A percentile compares a stretch with the other conserved stretches of the same genome.
phyloP scores from a whole-genome alignment of 1,140 invertebrate species.

The Panagrolaimus sp. region DNA sequence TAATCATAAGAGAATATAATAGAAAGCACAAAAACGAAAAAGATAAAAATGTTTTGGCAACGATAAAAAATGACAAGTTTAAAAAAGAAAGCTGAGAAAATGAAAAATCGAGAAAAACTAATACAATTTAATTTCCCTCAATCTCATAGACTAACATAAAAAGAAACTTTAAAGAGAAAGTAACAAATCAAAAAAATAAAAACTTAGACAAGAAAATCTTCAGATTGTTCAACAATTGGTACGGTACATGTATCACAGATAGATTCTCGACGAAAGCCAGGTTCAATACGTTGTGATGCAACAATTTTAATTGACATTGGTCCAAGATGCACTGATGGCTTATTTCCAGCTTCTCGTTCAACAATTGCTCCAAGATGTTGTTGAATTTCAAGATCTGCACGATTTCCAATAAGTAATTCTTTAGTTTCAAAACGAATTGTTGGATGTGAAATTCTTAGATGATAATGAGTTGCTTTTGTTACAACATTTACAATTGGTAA shows the following conservation, averaged over 20 bases:
- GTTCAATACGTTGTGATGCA: constrained; percentile 11
- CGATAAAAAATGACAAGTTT: too few species aligned
- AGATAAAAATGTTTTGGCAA: too few species aligned
- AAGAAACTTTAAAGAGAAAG: too few species aligned
- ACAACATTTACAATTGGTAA: not conserved
- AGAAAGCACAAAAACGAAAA: too few species aligned
- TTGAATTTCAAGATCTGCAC: constrained; percentile 20
- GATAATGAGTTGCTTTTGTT: not conserved
- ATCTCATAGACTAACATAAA: too few species aligned
- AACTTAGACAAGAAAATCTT: constrained; percentile 30
- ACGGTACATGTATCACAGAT: constrained; percentile 20
- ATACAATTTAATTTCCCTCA: too few species aligned
- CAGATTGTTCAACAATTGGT: constrained; percentile 21
- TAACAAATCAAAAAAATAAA: too few species aligned
- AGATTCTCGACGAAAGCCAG: constrained; percentile 7
- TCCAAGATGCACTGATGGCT: constrained; percentile 11
- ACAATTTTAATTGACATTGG: constrained; percentile 15
- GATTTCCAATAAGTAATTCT: constrained; percentile 24
- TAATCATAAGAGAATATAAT: too few species aligned
- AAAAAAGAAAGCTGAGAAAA: too few species aligned
- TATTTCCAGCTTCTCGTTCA: not conserved
- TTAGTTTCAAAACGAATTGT: constrained; percentile 20
- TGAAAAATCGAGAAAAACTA: too few species aligned
- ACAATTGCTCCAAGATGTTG: constrained; percentile 17
- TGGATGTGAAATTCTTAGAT: constrained; percentile 20